phyloP scores from a whole-genome alignment of 2,113 vertebrate genomes.

The Arizona elegans region DNA sequence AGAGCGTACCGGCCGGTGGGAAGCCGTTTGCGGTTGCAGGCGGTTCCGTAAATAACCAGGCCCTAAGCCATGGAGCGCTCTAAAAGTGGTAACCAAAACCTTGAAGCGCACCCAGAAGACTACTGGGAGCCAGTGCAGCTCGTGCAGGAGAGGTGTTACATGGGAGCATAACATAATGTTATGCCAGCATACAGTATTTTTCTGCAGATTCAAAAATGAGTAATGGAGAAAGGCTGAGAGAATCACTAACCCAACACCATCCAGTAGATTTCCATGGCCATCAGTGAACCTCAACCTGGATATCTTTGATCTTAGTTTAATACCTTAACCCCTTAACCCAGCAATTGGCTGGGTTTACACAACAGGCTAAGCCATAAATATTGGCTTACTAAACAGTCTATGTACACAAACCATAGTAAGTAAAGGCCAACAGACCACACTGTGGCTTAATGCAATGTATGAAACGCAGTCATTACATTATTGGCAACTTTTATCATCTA shows the following conservation, averaged over 20 bases:
- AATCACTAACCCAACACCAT: not conserved
- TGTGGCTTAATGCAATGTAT: not conserved
- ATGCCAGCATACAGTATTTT: not conserved
- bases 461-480: not conserved
- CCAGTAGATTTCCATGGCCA: not conserved
- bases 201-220: not conserved
- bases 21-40: too few species aligned
- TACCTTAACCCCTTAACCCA: not conserved
- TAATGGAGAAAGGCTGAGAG: not conserved
- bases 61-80: too few species aligned
- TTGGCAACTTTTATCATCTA: not conserved
- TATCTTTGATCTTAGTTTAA: not conserved
- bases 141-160: too few species aligned
- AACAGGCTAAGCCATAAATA: not conserved
- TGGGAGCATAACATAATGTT: too few species aligned
- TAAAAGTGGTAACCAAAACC: too few species aligned
- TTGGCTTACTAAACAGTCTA: not conserved
- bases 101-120: too few species aligned
- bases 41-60: too few species aligned
- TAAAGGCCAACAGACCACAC: not conserved
- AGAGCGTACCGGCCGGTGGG: too few species aligned
- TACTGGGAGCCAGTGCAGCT: too few species aligned
- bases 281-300: not conserved
- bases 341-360: not conserved
- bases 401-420: not conserved